A percentile compares a stretch with the other conserved stretches of the same genome.
Evolutionary conservation across 2,797 vertebrate species (phyloP).

Genomic region (Melanotaenia pygmaea): DNA sequence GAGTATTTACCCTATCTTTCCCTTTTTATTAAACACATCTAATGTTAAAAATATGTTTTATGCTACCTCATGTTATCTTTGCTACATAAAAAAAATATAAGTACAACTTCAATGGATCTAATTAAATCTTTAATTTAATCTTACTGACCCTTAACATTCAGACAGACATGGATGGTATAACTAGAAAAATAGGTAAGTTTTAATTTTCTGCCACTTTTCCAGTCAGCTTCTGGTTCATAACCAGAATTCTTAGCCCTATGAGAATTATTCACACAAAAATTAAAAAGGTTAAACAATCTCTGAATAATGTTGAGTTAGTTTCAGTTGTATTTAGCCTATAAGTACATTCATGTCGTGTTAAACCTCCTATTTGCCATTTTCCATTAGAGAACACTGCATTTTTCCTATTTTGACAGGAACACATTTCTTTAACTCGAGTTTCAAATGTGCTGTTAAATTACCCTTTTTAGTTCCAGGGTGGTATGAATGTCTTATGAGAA

Average conservation of each 20-base stretch:
- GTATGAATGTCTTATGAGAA: conserved; percentile 62
- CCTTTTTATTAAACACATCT: too few species aligned
- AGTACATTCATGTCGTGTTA: conserved; percentile 3
- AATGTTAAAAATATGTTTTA: too few species aligned
- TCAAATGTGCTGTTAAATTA: conserved; percentile 67
- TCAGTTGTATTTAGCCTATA: conserved; percentile 12
- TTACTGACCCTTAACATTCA: too few species aligned
- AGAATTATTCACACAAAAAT: background rate
- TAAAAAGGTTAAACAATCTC: background rate
- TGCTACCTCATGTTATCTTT: too few species aligned
- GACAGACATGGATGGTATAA: too few species aligned
- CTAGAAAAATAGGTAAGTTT: too few species aligned
- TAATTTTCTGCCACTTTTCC: too few species aligned
- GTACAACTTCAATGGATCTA: too few species aligned
- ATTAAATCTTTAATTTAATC: too few species aligned
- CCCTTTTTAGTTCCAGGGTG: conserved; percentile 63
- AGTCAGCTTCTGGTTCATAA: background rate
- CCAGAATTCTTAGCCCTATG: background rate
- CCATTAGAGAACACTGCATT: background rate
- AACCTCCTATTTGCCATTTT: conserved; percentile 14
- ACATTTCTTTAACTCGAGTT: conserved; percentile 42
- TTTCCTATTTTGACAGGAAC: conserved; percentile 23
- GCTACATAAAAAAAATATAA: too few species aligned
- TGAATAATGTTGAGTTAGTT: background rate
- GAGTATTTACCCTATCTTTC: too few species aligned